These are phyloP conservation scores for Shargacucullia verbasci DNA, from an alignment of 2,888 invertebrate species.

Conservation along the genomic window DNA sequence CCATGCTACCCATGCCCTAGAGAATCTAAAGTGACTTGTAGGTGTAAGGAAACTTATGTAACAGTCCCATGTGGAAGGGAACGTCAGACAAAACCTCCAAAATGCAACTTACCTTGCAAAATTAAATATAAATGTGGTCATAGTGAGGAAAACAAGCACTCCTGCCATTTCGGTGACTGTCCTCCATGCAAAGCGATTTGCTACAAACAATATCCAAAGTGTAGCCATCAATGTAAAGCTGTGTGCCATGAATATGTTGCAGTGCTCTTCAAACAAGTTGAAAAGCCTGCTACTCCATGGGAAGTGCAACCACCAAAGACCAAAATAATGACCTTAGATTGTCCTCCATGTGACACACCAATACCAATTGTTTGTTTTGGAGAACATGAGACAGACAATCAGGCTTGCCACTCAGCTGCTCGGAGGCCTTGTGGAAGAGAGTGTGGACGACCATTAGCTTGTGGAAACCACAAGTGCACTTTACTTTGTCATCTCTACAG, in stretches of 20 bases:
- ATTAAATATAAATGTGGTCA: constrained; percentile 96
- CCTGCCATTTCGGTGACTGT: constrained; percentile 95
- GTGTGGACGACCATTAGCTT: constrained; percentile 92
- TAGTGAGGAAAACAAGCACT: constrained; percentile 91
- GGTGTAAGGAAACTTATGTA: constrained; percentile 93
- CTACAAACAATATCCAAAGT: constrained; percentile 86
- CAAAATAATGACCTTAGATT: constrained; percentile 89
- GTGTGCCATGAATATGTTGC: constrained; percentile 94
- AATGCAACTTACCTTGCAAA: constrained; percentile 93
- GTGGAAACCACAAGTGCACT: constrained; percentile 94
- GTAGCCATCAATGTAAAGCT: constrained; percentile 92
- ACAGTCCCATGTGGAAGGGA: constrained; percentile 96
- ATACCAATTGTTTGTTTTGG: constrained; percentile 93
- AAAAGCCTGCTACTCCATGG: constrained; percentile 91
- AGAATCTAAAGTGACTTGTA: constrained; percentile 92
- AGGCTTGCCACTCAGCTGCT: constrained; percentile 92
- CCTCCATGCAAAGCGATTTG: constrained; percentile 95
- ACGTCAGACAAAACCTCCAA: constrained; percentile 93
- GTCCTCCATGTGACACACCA: constrained; percentile 92
- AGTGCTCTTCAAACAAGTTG: constrained; percentile 89
- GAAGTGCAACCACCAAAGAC: constrained; percentile 87
- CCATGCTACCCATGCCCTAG: constrained; percentile 95
- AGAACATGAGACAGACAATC: constrained; percentile 91
- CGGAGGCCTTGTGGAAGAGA: constrained; percentile 93
- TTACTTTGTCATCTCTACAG: constrained; percentile 91